Conservation (phyloP, 2,797 vertebrate genomes). For the Eutrigla gurnardus region DNA sequence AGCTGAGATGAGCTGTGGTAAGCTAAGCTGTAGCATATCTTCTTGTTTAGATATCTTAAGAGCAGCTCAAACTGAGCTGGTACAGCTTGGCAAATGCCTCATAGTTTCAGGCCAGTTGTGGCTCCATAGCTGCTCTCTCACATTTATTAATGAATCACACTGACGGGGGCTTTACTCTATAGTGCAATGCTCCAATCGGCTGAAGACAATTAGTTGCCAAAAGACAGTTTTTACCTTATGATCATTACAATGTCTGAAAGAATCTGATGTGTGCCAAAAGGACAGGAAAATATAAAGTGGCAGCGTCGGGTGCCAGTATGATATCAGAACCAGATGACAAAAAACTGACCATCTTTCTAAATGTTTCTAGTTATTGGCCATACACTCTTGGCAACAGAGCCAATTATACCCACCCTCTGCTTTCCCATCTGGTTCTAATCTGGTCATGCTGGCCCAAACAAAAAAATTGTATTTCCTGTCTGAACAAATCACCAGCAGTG, state of each 20-base stretch:
- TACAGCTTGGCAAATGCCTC: slow-evolving; percentile 32
- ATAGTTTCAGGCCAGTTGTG: slow-evolving; percentile 39
- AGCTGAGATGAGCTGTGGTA: slow-evolving; percentile 51
- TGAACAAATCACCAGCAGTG: slow-evolving; percentile 26
- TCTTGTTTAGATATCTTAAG: slow-evolving; percentile 47
- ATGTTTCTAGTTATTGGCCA: slow-evolving; percentile 43
- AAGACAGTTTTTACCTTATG: slow-evolving; percentile 4
- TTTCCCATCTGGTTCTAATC: slow-evolving; percentile 59
- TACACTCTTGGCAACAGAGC: slow-evolving; percentile 41
- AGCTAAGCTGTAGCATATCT: slow-evolving; percentile 38
- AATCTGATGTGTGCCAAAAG: slow-evolving; percentile 18
- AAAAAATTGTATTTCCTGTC: slow-evolving; percentile 33
- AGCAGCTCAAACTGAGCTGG: slow-evolving; percentile 41
- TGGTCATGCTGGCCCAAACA: slow-evolving; percentile 20
- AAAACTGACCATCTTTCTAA: slow-evolving; percentile 19
- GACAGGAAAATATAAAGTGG: slow-evolving; percentile 11
- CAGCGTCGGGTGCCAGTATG: not conserved
- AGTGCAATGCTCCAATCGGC: slow-evolving; percentile 8
- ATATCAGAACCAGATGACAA: slow-evolving; percentile 16
- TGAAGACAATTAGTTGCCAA: slow-evolving; percentile 11
- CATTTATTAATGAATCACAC: slow-evolving; percentile 25
- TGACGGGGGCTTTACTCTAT: slow-evolving; percentile 24
- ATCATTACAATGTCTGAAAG: slow-evolving; percentile 26
- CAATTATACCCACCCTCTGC: slow-evolving; percentile 43
- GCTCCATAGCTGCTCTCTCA: slow-evolving; percentile 30